These are phyloP conservation scores for Darevskia mixta DNA, from an alignment of 2,797 vertebrate species.

Conservation along the genomic window DNA sequence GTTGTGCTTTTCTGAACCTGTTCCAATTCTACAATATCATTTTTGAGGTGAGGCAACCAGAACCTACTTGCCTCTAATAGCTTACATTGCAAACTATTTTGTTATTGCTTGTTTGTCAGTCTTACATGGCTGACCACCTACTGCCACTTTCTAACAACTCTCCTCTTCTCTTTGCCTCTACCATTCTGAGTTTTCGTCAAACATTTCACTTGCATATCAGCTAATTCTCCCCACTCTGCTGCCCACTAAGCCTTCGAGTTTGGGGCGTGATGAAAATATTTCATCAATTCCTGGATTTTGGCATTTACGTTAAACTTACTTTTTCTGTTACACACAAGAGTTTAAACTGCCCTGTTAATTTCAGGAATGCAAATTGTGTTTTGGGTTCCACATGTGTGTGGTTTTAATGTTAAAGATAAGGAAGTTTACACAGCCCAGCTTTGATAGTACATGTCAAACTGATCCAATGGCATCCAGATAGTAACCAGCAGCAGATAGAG, in stretches of 20 bases:
- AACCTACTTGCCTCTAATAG: too few species aligned
- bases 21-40: too few species aligned
- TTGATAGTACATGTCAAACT: not conserved
- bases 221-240: not conserved
- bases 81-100: too few species aligned
- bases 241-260: not conserved
- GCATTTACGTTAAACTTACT: not conserved
- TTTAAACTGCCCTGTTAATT: not conserved
- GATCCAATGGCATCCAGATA: not conserved
- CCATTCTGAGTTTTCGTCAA: not conserved
- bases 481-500: not conserved
- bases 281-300: not conserved
- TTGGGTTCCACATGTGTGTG: not conserved
- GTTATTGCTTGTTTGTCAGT: not conserved
- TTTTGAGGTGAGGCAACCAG: too few species aligned
- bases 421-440: not conserved
- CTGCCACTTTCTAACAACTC: not conserved
- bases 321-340: not conserved
- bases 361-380: not conserved
- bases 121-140: not conserved
- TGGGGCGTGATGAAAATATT: not conserved
- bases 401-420: not conserved
- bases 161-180: not conserved
- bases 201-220: not conserved
- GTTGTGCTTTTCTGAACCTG: too few species aligned